Base-by-base conservation (phyloP, 2,113 vertebrate genomes). In the Todiramphus chloris region DNA sequence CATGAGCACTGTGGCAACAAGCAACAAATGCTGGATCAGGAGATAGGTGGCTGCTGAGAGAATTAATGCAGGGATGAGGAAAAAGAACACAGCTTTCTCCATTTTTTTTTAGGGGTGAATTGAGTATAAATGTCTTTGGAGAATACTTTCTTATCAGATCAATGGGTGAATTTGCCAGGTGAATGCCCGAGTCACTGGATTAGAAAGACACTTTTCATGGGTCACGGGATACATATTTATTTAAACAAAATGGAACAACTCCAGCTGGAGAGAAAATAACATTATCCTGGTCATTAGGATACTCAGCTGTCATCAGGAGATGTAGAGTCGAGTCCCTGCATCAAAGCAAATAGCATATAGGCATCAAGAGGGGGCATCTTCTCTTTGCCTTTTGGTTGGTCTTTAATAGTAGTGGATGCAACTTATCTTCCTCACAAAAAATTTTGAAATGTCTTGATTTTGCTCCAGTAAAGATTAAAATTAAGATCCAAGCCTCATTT, bases 161-260 rank as follows among this genome's bases (percentile, higher is more conserved):
- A 91, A 64, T 7, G 1, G 87, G 87, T 94, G 69, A 84, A 39
- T 91, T 94, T 94, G 76, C 89, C 69, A 94, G 56, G 68, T 5
- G 3, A 80, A 92, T 83, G 67, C 79, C 79, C 50, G 20, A 41
- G 33, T 81, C 80, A 53, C 43, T 89, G 43, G 43, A 56, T 87
- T 90, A 84, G 60, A 90, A 51, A 89, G 56, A 82, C 33, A 39
- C 77, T 89, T 37, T 89, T 87, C 39, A 60, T 60, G 53, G 83
- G 77, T 92, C 87, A 81, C 64, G 43, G 64, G 60, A 63, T 92
- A 27, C 44, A 83, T 92, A 69, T 88, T 94, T 97, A 60, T 95
- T 94, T 96, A 84, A 94, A 82, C 64, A 89, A 75, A 46, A 78
- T 75, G 43, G 77, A 94, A 74, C 46, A 86, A 51, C 69, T 91